Conservation (phyloP, 2,888 invertebrate genomes). For the Lepetodrilus schrolli region DNA sequence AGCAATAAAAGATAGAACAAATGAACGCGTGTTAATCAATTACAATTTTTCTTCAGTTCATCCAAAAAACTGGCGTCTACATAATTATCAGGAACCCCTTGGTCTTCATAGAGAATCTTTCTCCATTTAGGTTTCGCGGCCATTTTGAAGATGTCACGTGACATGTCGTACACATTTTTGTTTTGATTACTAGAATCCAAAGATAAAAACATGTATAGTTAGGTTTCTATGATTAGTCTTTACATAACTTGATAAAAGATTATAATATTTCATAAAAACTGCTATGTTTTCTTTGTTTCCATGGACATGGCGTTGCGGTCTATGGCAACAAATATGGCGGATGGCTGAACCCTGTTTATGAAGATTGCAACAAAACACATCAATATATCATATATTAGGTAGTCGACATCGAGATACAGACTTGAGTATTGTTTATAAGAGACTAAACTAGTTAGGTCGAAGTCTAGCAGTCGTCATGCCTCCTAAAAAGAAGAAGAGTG, state of each 20-base stretch:
- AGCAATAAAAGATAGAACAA: too few species aligned
- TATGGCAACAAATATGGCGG: slow-evolving; percentile 41
- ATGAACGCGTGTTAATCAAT: too few species aligned
- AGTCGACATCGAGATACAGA: neutral
- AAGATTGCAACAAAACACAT: too few species aligned
- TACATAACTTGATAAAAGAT: neutral
- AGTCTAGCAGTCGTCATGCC: slow-evolving; percentile 72
- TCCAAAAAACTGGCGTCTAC: slow-evolving; percentile 90
- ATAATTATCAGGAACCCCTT: slow-evolving; percentile 92
- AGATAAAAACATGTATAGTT: too few species aligned
- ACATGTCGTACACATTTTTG: neutral
- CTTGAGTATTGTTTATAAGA: neutral
- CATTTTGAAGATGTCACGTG: slow-evolving; percentile 37
- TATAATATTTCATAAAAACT: neutral
- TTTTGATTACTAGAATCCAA: neutral
- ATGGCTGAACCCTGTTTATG: neutral
- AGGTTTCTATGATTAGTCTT: neutral
- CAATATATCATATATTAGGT: neutral
- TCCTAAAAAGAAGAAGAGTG: slow-evolving; percentile 73
- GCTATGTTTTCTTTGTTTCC: slow-evolving; percentile 31
- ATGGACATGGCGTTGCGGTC: slow-evolving; percentile 37
- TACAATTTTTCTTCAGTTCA: slow-evolving; percentile 86
- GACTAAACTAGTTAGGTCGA: too few species aligned
- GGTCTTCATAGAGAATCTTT: slow-evolving; percentile 91
- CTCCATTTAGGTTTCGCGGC: slow-evolving; percentile 80